Evolutionary conservation across 2,888 invertebrate species (phyloP), one percentile per base, ranked within the genome.

Genomic region (Heteromyza rotundicornis): DNA sequence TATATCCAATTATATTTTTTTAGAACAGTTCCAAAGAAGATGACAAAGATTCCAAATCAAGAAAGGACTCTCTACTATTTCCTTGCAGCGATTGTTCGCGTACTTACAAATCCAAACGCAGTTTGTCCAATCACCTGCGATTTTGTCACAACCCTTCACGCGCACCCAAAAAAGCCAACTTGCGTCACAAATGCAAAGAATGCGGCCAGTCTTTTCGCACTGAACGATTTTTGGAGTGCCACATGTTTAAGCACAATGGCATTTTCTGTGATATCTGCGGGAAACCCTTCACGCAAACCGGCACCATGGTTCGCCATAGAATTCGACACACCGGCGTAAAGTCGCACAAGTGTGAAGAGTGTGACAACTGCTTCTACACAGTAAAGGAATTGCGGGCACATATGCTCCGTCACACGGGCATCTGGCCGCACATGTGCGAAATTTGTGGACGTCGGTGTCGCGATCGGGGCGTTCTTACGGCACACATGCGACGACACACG

Each of bases 241-340:
- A 71, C 51, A 70, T 64, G 60, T 67, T 63, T 63, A 70, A 70
- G 22, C 71, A 71, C 27, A 70, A 70, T 7, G 71, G 71, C 7
- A 70, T 71, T 50, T 57, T 68, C 54, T 75, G 75, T 40, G 71
- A 75, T 59, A 69, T 75, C 35, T 75, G 75, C 49, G 74, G 74
- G 1, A 64, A 70, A 23, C 40, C 65, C 12, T 75, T 75, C 50
- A 69, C 74, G 0, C 71, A 74, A 52, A 66, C 68, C 10, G 74
- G 74, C 8, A 75, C 74, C 61, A 63, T 75, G 63, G 67, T 65
- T 60, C 68, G 69, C 0, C 75, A 75, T 23, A 70, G 69, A 64
- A 66, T 73, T 51, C 72, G 75, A 0, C 75, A 75, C 24, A 73
- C 73, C 3, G 75, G 75, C 12, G 69, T 75, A 3, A 73, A 73